phyloP scores from a whole-genome alignment of 2,888 invertebrate genomes.

The Hipparchia sbordonii region DNA sequence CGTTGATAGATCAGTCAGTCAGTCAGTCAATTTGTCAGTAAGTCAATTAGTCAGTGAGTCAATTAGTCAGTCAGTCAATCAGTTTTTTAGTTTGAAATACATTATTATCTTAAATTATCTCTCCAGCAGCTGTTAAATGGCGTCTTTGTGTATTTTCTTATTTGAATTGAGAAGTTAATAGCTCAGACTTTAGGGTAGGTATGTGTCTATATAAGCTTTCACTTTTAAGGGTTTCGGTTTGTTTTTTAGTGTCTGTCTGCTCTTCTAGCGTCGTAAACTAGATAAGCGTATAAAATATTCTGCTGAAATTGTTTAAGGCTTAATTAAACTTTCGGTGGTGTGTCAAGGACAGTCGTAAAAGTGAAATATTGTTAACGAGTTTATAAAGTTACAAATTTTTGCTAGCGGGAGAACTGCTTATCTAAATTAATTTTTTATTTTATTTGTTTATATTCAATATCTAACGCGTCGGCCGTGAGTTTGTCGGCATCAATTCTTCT shows the following conservation, averaged over 20 bases:
- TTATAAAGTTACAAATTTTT: constrained; percentile 19
- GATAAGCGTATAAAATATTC: constrained; percentile 6
- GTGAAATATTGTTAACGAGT: constrained; percentile 22
- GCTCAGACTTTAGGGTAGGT: too few relatives aligned
- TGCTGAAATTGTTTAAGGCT: constrained; percentile 9
- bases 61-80: too few relatives aligned
- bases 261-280: neutral
- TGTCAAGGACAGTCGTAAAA: constrained; percentile 21
- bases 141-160: too few relatives aligned
- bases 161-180: too few relatives aligned
- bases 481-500: too few relatives aligned
- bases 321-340: constrained; percentile 21
- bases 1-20: too few relatives aligned
- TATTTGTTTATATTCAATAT: neutral
- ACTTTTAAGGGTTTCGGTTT: neutral
- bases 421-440: neutral
- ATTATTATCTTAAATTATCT: too few relatives aligned
- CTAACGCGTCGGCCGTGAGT: too few relatives aligned
- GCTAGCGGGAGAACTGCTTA: constrained; percentile 12
- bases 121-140: too few relatives aligned
- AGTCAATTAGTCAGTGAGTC: too few relatives aligned
- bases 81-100: too few relatives aligned
- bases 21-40: too few relatives aligned
- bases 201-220: neutral
- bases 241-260: neutral